Evolutionary conservation across 1,140 invertebrate genomes (phyloP).

Genomic region (Berghia stephanieae): DNA sequence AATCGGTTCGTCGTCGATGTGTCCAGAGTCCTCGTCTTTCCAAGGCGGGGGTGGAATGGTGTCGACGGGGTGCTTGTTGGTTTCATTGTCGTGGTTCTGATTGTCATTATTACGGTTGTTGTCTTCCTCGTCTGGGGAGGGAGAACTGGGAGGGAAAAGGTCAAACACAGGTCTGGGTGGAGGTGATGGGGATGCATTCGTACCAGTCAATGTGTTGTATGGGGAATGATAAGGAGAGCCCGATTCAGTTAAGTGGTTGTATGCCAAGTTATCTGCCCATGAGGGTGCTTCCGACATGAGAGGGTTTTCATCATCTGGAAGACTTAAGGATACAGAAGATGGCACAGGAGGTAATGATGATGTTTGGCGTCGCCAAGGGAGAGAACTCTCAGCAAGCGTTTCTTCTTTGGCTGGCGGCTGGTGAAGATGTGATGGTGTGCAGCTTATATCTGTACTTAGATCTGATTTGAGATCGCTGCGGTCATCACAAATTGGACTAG

Average conservation of each 20-base stretch:
- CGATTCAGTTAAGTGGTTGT: conserved; percentile 54
- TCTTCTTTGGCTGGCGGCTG: conserved; percentile 29
- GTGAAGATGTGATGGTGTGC: too few species aligned
- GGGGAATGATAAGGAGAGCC: conserved; percentile 59
- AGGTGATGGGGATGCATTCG: conserved; percentile 26
- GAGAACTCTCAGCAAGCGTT: conserved; percentile 51
- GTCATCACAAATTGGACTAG: too few species aligned
- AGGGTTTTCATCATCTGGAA: conserved; percentile 56
- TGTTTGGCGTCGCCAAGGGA: conserved; percentile 58
- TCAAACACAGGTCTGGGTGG: conserved; percentile 49
- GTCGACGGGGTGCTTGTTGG: conserved; percentile 13
- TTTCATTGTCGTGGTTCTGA: background rate
- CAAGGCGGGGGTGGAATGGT: conserved; percentile 30
- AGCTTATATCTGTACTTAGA: too few species aligned
- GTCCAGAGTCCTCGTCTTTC: conserved; percentile 5
- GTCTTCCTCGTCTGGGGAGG: conserved; percentile 20
- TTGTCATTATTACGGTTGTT: background rate
- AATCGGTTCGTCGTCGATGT: conserved; percentile 25
- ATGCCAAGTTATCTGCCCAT: conserved; percentile 61
- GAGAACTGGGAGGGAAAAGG: conserved; percentile 41
- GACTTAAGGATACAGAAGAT: conserved; percentile 40
- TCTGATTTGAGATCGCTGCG: too few species aligned
- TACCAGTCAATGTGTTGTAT: conserved; percentile 52
- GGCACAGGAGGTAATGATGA: conserved; percentile 43
- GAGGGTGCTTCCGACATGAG: conserved; percentile 55